Evolutionary conservation across 2,888 invertebrate genomes (phyloP), one percentile per base, ranked within the genome.

Genomic region (Oxyteleia sp.): DNA sequence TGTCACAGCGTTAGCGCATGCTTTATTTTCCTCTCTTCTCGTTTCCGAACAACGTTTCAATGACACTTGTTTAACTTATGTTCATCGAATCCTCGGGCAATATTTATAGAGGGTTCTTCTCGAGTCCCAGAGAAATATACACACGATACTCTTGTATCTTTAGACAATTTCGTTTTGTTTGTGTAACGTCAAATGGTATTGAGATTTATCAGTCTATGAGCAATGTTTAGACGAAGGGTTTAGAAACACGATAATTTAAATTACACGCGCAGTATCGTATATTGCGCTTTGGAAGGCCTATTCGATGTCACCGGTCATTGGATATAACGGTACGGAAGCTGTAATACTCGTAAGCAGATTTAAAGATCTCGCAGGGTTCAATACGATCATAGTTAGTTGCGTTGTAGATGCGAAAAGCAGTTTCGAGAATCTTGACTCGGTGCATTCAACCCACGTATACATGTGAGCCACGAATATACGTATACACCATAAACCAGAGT

Each of bases 401-500:
- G 64, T 71, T 71, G 64, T 71, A 71, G 79, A 71, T 71, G 71
- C 47, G 61, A 79, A 55, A 64, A 71, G 79, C 71, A 32, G 59
- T 80, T 82, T 75, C 80, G 43, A 47, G 64, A 69, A 81, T 84
- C 78, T 81, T 74, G 71, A 84, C 75, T 85, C 80, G 80, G 85
- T 87, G 83, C 84, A 87, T 87, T 86, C 86, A 84, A 68, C 84
- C 82, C 87, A 87, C 84, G 86, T 86, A 80, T 76, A 74, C 57
- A 64, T 53, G 61, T 59, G 80, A 57, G 59, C 82, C 75, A 80
- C 76, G 74, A 61, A n/a, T 66, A 74, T 82, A 85, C 47, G 82
- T 84, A 84, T 72, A 83, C 84, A 81, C 85, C 84, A 86, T 87
- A 87, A 87, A 89, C 81, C 84, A 86, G 72, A 86, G 85, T 87